A percentile compares a stretch with the other conserved stretches of the same genome.
phyloP scores from a whole-genome alignment of 2,888 invertebrate genomes.

The Nomada goodeniana region DNA sequence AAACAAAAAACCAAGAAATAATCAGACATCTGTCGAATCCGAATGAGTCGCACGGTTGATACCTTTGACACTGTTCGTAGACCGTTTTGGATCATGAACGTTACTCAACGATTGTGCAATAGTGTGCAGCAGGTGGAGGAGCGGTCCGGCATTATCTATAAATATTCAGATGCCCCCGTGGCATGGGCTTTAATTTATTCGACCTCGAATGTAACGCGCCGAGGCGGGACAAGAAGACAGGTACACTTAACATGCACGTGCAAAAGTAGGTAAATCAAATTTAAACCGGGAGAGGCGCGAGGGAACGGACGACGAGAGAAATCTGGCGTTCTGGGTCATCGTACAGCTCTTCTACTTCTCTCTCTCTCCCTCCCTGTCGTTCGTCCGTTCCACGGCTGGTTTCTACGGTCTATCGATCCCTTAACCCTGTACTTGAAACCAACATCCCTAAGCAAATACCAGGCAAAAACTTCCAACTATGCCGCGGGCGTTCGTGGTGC shows the following conservation, averaged over 20 bases:
- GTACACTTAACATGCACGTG: constrained; percentile 47
- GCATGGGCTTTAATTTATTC: constrained; percentile 22
- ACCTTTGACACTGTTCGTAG: too few species aligned
- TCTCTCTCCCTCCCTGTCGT: background rate
- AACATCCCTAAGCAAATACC: background rate
- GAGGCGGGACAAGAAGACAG: constrained; percentile 30
- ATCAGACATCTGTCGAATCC: too few species aligned
- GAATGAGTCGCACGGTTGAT: too few species aligned
- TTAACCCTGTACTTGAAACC: constrained; percentile 3
- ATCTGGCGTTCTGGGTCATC: constrained; percentile 80
- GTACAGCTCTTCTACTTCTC: constrained; percentile 15
- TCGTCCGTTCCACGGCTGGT: background rate
- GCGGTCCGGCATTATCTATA: constrained; percentile 31
- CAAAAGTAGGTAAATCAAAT: constrained; percentile 76
- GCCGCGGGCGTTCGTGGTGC: background rate
- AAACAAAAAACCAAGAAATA: too few species aligned
- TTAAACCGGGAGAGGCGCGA: constrained; percentile 54
- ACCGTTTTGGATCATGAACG: background rate
- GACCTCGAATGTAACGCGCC: constrained; percentile 42
- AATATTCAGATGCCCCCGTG: constrained; percentile 43
- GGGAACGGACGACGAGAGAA: constrained; percentile 71
- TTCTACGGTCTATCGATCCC: background rate
- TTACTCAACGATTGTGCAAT: constrained; percentile 47
- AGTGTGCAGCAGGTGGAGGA: background rate
- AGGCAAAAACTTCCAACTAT: background rate